Base-by-base conservation (phyloP, 2,888 invertebrate species). In the Ephialtes manifestator region DNA sequence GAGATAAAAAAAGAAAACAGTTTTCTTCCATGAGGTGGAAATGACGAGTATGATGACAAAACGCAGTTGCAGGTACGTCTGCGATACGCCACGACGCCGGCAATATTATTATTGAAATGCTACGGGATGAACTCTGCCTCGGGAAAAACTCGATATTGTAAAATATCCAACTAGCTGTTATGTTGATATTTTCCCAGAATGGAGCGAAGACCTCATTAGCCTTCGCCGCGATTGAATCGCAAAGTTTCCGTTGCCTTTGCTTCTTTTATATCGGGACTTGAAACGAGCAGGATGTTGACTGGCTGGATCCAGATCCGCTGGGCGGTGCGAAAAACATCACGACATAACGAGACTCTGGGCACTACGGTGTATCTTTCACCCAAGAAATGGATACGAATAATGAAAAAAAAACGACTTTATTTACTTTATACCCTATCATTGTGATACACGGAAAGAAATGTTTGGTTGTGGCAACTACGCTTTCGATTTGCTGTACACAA, bases 21-120 rank as follows among this genome's bases (percentile, higher is more conserved):
- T 20, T 48, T 15, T 18, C 48, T 60, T 48, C 31, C 63, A 48
- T 24, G 5, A 65, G 53, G 67, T 77, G 46, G 53, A 43, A 55
- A n/a, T 51, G 39, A 55, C 46, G 67, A 39, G 67, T 67, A 77
- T 55, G 67, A 67, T 24, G 67, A 55, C 39, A 15, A 28, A 20
- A 55, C 20, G 20, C 15, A 53, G 1, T 18, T 35, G 4, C 53
- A 39, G 0, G 24, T 13, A 7, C 35, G 31, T 3, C 55, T 55
- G 55, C 7, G 10, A 20, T 48, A 70, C 1, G n/a, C 31, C 10
- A 2, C 11, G 31, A 18, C 4, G 4, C 18, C n/a, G 48, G 24
- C n/a, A 48, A 35, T 70, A 7, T 20, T 39, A 35, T 35, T 53
- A 39, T 39, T 15, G 24, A 5, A 65, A n/a, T 7, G 20, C 15